A percentile compares a stretch with the other conserved stretches of the same genome.
Evolutionary conservation across 2,888 invertebrate genomes (phyloP).

Genomic region (Nomada lathburiana): DNA sequence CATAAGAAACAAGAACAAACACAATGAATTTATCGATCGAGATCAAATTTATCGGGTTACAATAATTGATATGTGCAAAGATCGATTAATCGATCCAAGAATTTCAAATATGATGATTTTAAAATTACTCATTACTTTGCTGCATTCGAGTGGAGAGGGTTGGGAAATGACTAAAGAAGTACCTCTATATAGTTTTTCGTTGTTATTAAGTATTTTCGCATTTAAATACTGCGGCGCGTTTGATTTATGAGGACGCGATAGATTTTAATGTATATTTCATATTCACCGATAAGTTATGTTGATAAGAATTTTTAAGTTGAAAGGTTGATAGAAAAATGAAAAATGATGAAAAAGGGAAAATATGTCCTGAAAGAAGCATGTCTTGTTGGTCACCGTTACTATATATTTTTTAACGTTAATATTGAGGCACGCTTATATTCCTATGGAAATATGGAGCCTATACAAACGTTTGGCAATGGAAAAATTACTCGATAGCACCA

Average conservation of each 20-base stretch:
- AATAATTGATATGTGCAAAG: neutral
- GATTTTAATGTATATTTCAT: neutral
- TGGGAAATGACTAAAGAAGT: neutral
- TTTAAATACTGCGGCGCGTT: neutral
- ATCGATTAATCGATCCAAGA: neutral
- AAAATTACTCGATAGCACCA: slow-evolving; percentile 7
- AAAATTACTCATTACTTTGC: neutral
- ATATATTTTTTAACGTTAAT: slow-evolving; percentile 40
- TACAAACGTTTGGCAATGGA: neutral
- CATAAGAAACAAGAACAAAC: neutral
- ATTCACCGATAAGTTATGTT: neutral
- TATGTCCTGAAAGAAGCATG: neutral
- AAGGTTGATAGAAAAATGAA: slow-evolving; percentile 16
- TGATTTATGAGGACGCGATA: neutral
- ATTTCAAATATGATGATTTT: neutral
- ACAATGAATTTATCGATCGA: neutral
- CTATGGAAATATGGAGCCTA: slow-evolving; percentile 3
- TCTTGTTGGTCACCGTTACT: slow-evolving; percentile 31
- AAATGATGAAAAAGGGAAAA: neutral
- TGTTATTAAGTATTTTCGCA: slow-evolving; percentile 6
- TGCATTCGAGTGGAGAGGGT: slow-evolving; percentile 35
- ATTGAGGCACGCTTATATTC: neutral
- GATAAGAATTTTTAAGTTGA: slow-evolving; percentile 6
- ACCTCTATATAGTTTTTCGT: slow-evolving; percentile 12
- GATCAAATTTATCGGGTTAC: neutral